These are phyloP conservation scores for Mirounga angustirostris DNA, from an alignment of 2,113 vertebrate genomes.

Conservation along the genomic window DNA sequence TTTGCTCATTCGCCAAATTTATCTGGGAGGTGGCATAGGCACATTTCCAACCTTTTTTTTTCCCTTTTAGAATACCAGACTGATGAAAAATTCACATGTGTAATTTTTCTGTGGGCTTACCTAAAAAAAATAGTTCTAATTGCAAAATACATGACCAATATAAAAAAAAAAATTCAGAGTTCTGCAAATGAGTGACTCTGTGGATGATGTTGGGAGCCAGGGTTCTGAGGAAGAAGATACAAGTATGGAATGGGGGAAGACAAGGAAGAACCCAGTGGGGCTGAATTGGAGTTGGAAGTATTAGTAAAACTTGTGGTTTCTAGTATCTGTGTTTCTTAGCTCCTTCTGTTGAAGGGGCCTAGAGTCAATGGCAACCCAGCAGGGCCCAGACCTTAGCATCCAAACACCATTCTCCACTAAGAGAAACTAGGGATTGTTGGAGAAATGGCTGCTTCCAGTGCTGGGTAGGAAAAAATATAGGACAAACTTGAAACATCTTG, in stretches of 20 bases:
- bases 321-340: background rate
- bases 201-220: background rate
- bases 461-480: background rate
- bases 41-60: background rate
- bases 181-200: background rate
- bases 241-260: background rate
- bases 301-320: background rate
- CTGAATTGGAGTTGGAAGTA: background rate
- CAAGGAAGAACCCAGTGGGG: background rate
- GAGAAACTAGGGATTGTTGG: background rate
- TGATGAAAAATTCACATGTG: background rate
- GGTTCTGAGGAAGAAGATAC: background rate
- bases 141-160: background rate
- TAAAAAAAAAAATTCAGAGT: background rate
- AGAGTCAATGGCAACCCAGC: background rate
- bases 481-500: background rate
- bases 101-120: background rate
- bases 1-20: constrained; percentile 16
- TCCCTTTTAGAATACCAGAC: background rate
- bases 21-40: background rate
- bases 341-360: background rate
- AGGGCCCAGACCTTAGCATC: background rate
- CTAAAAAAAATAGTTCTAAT: constrained; percentile 51
- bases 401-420: background rate
- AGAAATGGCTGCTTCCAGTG: constrained; percentile 12